These are phyloP conservation scores for Chaunax sp. DNA, from an alignment of 2,797 vertebrate species.

Conservation along the genomic window DNA sequence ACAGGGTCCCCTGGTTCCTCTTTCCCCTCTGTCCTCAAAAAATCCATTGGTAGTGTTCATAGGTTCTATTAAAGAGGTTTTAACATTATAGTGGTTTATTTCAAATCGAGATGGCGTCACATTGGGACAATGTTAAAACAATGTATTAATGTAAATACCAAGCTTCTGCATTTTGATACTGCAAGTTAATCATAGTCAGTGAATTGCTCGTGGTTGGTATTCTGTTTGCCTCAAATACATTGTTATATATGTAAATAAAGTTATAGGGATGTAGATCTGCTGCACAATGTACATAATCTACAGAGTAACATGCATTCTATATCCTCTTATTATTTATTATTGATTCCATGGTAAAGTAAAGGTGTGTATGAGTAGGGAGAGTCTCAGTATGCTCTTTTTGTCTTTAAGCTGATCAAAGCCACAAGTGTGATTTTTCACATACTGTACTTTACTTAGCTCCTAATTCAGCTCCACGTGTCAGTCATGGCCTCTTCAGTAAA, in stretches of 20 bases:
- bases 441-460: too few relatives aligned
- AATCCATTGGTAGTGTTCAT: not conserved
- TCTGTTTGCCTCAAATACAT: too few relatives aligned
- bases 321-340: too few relatives aligned
- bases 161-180: not conserved
- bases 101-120: too few relatives aligned
- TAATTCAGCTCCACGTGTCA: too few relatives aligned
- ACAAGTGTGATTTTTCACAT: not conserved
- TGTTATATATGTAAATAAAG: too few relatives aligned
- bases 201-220: too few relatives aligned
- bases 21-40: slow-evolving; percentile 1
- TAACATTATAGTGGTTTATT: not conserved
- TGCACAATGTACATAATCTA: too few relatives aligned
- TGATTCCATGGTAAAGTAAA: not conserved
- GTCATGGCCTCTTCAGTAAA: too few relatives aligned
- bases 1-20: slow-evolving; percentile 9
- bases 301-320: too few relatives aligned
- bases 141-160: not conserved
- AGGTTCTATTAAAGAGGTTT: slow-evolving; percentile 15
- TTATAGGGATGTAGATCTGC: too few relatives aligned
- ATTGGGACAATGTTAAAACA: not conserved
- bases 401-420: slow-evolving; percentile 1
- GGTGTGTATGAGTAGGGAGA: not conserved
- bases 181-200: too few relatives aligned
- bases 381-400: not conserved